Evolutionary conservation across 2,888 invertebrate species (phyloP).

Genomic region (Pharmacophagus antenor): DNA sequence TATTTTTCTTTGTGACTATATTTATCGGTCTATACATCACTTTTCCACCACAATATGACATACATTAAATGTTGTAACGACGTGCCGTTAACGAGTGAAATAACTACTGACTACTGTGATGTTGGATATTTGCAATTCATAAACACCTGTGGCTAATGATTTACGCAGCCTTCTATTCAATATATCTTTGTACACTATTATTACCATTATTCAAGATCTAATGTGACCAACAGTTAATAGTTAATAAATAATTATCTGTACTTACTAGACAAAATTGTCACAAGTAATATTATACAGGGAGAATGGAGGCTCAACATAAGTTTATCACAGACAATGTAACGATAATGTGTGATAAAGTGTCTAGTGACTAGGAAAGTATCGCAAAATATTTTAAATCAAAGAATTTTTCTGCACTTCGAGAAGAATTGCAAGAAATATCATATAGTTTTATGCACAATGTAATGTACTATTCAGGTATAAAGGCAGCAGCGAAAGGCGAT

Average conservation of each 20-base stretch:
- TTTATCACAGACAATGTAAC: background rate
- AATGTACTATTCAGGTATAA: conserved; percentile 23
- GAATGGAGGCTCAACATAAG: no score
- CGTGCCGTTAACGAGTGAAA: conserved; percentile 9
- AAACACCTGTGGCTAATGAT: conserved; percentile 29
- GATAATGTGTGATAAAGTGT: background rate
- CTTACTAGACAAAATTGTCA: no score
- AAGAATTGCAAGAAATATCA: background rate
- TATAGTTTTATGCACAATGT: background rate
- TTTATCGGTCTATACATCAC: conserved; percentile 19
- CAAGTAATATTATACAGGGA: no score
- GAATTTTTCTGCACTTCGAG: background rate
- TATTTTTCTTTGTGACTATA: background rate
- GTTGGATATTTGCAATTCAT: background rate
- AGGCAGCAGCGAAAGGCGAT: conserved; percentile 1
- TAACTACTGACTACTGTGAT: conserved; percentile 11
- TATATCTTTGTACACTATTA: background rate
- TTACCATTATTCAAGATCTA: background rate
- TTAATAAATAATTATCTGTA: background rate
- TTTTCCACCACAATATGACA: conserved; percentile 3
- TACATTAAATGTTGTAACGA: conserved; percentile 18
- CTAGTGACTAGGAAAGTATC: background rate
- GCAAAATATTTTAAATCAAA: background rate
- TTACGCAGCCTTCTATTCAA: conserved; percentile 29
- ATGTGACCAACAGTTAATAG: background rate